Base-by-base conservation (phyloP, 2,113 vertebrate species). In the Psephotus haematonotus region DNA sequence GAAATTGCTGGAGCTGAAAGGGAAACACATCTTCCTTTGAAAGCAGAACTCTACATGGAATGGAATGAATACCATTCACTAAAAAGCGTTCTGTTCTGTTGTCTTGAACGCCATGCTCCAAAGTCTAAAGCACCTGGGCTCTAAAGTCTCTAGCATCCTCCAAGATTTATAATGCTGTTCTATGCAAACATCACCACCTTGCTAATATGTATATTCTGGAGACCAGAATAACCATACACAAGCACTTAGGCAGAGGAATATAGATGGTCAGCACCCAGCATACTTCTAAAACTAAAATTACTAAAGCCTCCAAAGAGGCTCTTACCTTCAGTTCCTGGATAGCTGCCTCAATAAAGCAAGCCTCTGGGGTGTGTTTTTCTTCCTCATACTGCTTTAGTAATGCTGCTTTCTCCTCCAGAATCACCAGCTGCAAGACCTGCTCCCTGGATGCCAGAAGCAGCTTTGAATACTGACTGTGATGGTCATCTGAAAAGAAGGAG, bases 281-380 rank as follows among this genome's bases (percentile, higher is more conserved):
- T 1, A 23, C 44, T 39, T 17, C 27, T 50, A 64, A 77, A 78
- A 93, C 29, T 20, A 39, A 78, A 35, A 47, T n/a, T 37, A 90
- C 41, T 59, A 64, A 75, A 92, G n/a, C 43, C 43, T 65, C 16
- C 9, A 20, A 29, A 65, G 17, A 86, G 52, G 31, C 12, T 76
- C 71, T 96, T 84, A 99, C 99, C 99, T 99, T 99, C 93, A 99
- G 96, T 83, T 99, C 99, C 95, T 98, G 99, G 53, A 99, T 98
- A 80, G 99, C 99, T 2, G 99, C 99, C 98, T 99, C 99, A 93
- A 99, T 98, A 95, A 99, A 99, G 96, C 99, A 99, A 84, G 98
- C 97, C 87, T 99, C 98, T 1, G 98, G 98, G 13, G 98, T 98
- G 72, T 98, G 96, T 9, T 99, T 98, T 71, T 99, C 99, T 72